Evolutionary conservation across 2,113 vertebrate genomes (phyloP).

Genomic region (Cinclus mexicanus): DNA sequence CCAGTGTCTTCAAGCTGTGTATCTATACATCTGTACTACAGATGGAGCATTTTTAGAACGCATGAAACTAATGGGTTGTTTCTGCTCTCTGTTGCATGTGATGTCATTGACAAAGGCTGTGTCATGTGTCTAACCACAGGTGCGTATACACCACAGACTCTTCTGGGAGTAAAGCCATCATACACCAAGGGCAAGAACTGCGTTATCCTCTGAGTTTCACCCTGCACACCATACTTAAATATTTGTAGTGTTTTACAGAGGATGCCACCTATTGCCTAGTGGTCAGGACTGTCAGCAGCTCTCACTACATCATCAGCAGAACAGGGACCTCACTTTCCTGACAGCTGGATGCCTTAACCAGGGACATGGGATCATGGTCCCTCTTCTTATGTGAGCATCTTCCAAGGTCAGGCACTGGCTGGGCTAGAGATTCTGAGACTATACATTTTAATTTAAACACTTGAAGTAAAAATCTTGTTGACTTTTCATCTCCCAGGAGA

Average conservation of each 20-base stretch:
- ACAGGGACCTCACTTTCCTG: accelerated
- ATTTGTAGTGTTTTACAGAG: not conserved
- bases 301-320: not conserved
- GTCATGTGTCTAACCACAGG: not conserved
- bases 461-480: not conserved
- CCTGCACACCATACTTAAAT: not conserved
- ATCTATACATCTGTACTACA: not conserved
- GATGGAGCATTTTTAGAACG: not conserved
- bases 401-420: not conserved
- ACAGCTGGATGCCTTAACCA: not conserved
- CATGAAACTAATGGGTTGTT: not conserved
- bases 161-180: not conserved
- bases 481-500: not conserved
- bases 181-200: accelerated
- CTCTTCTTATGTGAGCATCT: not conserved
- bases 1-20: not conserved
- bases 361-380: accelerated
- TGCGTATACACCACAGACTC: not conserved
- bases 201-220: not conserved
- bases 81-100: not conserved
- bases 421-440: not conserved
- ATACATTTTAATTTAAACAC: not conserved
- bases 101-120: not conserved
- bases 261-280: not conserved
- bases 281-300: not conserved